Base-by-base conservation (phyloP, 2,113 vertebrate species). In the Tamias sibiricus region DNA sequence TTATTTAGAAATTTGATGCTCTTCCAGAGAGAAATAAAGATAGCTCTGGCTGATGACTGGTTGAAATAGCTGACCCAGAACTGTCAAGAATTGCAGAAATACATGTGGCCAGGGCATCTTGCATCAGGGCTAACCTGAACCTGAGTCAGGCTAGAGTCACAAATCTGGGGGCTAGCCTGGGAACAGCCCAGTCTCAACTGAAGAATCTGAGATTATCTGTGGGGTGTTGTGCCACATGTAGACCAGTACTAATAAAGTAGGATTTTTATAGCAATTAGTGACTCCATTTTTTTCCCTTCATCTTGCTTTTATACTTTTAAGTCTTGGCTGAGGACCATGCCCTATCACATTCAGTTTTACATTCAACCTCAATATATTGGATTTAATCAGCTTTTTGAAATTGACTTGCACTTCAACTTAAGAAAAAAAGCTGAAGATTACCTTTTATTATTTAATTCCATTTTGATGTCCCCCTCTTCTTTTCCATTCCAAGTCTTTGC, bases 331-430 rank as follows among this genome's bases (percentile, higher is more conserved):
- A 30, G 12, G 32, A 68, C 17, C 35, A 90, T 0, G 20, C 1
- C n/a, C 4, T 8, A 84, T 26, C 30, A 42, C 2, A 13, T 14
- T 12, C 47, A 54, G 72, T 57, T 47, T 76, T 71, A 79, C 24
- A 72, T 79, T 85, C 10, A 20, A 94, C 24, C 13, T 87, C 52
- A 54, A 81, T 32, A 76, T 0, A 42, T 24, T 17, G 66, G 20
- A 64, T 40, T 91, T 86, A 66, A 71, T 76, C 72, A 75, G 62
- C 11, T 90, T 80, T 85, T 75, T 49, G 1, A 91, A 87, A 68
- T 59, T 76, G 66, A 44, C 26, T 72, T 85, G 40, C 8, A 79
- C 47, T 81, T 26, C 79, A 62, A 59, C 47, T 76, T 42, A 81
- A 64, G 47, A 37, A 57, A 49, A 92, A 87, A 95, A 71, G 24